phyloP scores from a whole-genome alignment of 1,140 invertebrate genomes.

The Apis cerana region DNA sequence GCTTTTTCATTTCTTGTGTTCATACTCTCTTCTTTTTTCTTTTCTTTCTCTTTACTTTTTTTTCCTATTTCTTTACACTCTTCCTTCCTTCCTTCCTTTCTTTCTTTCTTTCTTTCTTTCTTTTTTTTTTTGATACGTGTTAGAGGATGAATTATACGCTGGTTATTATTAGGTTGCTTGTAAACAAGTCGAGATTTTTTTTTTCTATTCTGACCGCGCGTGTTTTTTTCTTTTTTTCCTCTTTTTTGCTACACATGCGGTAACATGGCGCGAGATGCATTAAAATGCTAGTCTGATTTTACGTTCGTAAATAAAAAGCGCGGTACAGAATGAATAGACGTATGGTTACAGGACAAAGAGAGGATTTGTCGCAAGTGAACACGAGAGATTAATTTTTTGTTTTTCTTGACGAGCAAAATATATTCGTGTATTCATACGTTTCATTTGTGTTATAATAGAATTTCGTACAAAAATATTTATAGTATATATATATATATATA shows the following conservation, averaged over 20 bases:
- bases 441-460: conserved; percentile 47
- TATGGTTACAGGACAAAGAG: conserved; percentile 2
- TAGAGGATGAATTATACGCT: conserved; percentile 2
- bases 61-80: neutral
- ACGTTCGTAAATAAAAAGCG: conserved; percentile 23
- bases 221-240: too few relatives aligned
- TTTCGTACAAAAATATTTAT: conserved; percentile 48
- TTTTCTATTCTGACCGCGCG: neutral
- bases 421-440: conserved; percentile 56
- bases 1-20: too few relatives aligned
- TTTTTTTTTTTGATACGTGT: neutral
- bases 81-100: too few relatives aligned
- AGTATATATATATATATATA: too few relatives aligned
- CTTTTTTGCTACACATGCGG: conserved; percentile 1
- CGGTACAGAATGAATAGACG: conserved; percentile 25
- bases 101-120: neutral
- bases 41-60: too few relatives aligned
- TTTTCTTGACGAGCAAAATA: conserved; percentile 35
- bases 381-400: conserved; percentile 5
- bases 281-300: conserved; percentile 42
- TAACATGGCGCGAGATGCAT: conserved; percentile 9
- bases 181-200: conserved; percentile 11
- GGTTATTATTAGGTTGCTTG: conserved; percentile 18
- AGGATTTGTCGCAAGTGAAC: conserved; percentile 3
- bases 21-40: too few relatives aligned